Base-by-base conservation (phyloP, 2,888 invertebrate genomes). In the Drosophila paramelanica region DNA sequence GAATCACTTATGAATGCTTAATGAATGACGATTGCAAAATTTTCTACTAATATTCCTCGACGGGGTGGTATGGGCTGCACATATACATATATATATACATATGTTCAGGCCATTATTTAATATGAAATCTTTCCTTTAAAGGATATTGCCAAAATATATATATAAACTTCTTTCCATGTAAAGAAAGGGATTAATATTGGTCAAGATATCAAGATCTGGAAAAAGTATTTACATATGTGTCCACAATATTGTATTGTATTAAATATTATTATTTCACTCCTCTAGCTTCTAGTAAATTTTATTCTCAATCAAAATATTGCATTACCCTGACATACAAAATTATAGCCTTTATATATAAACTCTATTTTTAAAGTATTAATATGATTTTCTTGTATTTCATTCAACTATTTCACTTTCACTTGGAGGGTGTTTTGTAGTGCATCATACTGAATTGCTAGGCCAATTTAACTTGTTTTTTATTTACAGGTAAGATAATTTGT, bases 1-100 rank as follows among this genome's bases (percentile, higher is more conserved):
- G 89, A 83, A 74, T 83, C 82, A 83, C 52, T 62, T 73, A 69
- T 45, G 73, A 81, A 82, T 77, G 64, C 58, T 74, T 74, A 69
- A 80, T 80, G 58, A 83, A 74, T 88, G 74, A 88, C 73, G 68
- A 79, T 62, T 39, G 66, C 67, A 58, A 50, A 27, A 51, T 14
- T 47, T 45, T 33, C 8, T 14, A 4, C 36, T 23, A 6, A 61
- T 62, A 52, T 68, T 59, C 62, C 31, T 23, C 5, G 10, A 23
- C 0, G 7, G 14, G n/a, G 27, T 4, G n/a, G 10, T 0, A 20
- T 3, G 10, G n/a, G 8, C 11, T 10, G 20, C 8, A 41, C 39
- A 17, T 17, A 17, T 17, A 17, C 17, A 10, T 3, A 8, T 17
- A 17, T n/a, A n/a, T 17, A 17, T 1, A 10, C 1, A 8, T 17